Evolutionary conservation across 1,140 invertebrate species (phyloP).

Genomic region (Drosophila lacteicornis): DNA sequence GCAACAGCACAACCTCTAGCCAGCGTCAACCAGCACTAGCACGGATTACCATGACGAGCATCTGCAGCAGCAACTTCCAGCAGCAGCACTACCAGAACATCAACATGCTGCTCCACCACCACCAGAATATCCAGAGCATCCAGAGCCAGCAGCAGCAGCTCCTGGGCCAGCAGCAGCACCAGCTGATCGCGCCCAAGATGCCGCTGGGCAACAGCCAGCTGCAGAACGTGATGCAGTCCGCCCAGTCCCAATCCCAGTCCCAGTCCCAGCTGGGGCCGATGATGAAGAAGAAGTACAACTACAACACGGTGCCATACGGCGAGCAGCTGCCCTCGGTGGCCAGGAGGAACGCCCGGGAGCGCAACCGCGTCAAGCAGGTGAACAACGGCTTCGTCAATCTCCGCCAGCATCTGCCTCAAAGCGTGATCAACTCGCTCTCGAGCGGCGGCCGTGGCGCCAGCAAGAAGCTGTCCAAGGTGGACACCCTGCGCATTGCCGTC

Average conservation of each 20-base stretch:
- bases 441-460: constrained; percentile 89
- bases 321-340: constrained; percentile 92
- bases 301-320: constrained; percentile 87
- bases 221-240: constrained; percentile 75
- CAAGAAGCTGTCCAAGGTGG: constrained; percentile 97
- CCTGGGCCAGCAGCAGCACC: constrained; percentile 72
- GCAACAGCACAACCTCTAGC: constrained; percentile 46
- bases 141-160: constrained; percentile 44
- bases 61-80: constrained; percentile 69
- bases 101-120: no score
- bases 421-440: constrained; percentile 89
- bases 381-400: constrained; percentile 97
- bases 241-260: not conserved
- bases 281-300: constrained; percentile 89
- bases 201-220: constrained; percentile 80
- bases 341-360: constrained; percentile 95
- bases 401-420: constrained; percentile 93
- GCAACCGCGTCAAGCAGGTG: constrained; percentile 98
- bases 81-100: constrained; percentile 70
- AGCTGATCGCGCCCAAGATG: constrained; percentile 74
- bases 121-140: not conserved
- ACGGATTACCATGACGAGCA: constrained; percentile 77
- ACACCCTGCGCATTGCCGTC: constrained; percentile 96
- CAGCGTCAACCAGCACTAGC: constrained; percentile 6
- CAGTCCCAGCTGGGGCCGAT: constrained; percentile 66